Evolutionary conservation across 2,888 invertebrate species (phyloP).

Genomic region (Craniophora ligustri): DNA sequence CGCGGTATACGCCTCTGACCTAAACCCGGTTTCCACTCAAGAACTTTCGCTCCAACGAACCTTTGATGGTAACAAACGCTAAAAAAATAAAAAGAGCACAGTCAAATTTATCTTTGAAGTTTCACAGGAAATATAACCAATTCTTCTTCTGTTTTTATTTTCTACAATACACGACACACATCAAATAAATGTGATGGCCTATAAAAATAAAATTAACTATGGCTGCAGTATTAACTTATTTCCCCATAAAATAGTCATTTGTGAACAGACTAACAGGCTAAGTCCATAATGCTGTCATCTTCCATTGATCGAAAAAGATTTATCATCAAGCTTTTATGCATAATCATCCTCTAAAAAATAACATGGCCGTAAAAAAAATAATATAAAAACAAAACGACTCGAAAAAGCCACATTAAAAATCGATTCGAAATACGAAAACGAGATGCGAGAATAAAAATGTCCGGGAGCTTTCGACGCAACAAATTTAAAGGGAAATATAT

Average conservation of each 20-base stretch:
- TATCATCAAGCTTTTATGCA: constrained; percentile 32
- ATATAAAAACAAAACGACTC: constrained; percentile 34
- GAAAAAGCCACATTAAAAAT: constrained; percentile 55
- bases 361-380: constrained; percentile 39
- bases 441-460: constrained; percentile 77
- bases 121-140: constrained; percentile 12
- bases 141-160: not conserved
- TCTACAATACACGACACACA: constrained; percentile 6
- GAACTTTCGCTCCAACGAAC: too few relatives aligned
- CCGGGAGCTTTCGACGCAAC: constrained; percentile 81
- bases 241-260: constrained; percentile 25
- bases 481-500: constrained; percentile 85
- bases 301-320: constrained; percentile 38
- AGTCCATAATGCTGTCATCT: constrained; percentile 42
- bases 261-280: constrained; percentile 34
- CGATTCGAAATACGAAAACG: constrained; percentile 74
- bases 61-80: too few relatives aligned
- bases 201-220: constrained; percentile 38
- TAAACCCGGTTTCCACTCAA: too few relatives aligned
- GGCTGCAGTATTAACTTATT: constrained; percentile 29
- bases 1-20: too few relatives aligned
- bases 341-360: constrained; percentile 44
- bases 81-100: too few relatives aligned
- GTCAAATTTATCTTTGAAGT: constrained; percentile 18
- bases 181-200: constrained; percentile 27